phyloP scores from a whole-genome alignment of 2,888 invertebrate species.

The Cerastis rubricosa region DNA sequence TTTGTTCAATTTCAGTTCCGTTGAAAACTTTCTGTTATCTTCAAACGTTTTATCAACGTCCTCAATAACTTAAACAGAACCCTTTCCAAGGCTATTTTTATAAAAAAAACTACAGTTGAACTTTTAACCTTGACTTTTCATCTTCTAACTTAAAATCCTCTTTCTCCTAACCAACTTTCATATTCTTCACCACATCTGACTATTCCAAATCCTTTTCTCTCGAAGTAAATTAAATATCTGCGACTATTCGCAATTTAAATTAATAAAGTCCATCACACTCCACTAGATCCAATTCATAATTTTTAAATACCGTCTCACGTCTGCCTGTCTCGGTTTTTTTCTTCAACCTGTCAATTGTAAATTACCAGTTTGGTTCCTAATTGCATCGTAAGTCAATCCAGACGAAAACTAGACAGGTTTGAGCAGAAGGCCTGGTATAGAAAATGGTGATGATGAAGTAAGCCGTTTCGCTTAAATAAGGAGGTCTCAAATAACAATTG shows the following conservation, averaged over 20 bases:
- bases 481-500: background rate
- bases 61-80: background rate
- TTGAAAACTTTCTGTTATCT: conserved; percentile 2
- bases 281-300: conserved; percentile 47
- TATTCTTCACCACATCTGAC: background rate
- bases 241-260: conserved; percentile 11
- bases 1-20: conserved; percentile 12
- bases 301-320: conserved; percentile 43
- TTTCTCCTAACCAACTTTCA: background rate
- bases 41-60: background rate
- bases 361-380: conserved; percentile 70
- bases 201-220: background rate
- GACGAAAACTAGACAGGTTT: background rate
- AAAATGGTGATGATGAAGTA: background rate
- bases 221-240: background rate
- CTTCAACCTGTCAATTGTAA: conserved; percentile 64
- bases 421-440: conserved; percentile 30
- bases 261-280: conserved; percentile 31
- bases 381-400: conserved; percentile 62
- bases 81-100: background rate
- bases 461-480: background rate
- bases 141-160: background rate
- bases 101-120: background rate
- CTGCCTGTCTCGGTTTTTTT: conserved; percentile 51
- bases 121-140: background rate